These are phyloP conservation scores for Gallinago stenura DNA, from an alignment of 2,797 vertebrate genomes.

Conservation along the genomic window DNA sequence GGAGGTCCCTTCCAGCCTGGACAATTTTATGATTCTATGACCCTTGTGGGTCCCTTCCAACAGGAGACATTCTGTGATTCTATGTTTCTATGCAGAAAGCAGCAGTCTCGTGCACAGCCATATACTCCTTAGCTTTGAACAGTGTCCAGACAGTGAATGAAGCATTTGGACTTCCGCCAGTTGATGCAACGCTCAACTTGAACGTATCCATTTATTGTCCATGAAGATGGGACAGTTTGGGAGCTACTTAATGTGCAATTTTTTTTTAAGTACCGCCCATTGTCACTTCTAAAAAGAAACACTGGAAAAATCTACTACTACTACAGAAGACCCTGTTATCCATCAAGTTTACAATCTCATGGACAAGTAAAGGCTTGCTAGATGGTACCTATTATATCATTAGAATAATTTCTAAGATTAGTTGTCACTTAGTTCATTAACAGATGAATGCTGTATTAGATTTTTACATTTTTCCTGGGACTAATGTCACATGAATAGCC, in stretches of 20 bases:
- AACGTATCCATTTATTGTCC: background rate
- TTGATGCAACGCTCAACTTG: background rate
- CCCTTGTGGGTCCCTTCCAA: background rate
- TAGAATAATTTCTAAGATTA: background rate
- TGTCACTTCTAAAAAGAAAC: background rate
- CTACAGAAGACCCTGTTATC: background rate
- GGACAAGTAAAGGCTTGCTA: background rate
- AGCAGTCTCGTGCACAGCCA: background rate
- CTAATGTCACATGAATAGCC: background rate
- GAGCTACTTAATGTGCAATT: background rate
- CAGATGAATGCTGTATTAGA: background rate
- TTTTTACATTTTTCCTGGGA: background rate
- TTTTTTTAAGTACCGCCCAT: rapidly evolving
- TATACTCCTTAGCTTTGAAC: background rate
- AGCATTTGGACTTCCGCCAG: background rate
- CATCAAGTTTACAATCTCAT: background rate
- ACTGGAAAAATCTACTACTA: background rate
- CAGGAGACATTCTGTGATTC: background rate
- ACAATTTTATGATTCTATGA: too few relatives aligned
- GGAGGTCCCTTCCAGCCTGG: too few relatives aligned
- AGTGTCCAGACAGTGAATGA: background rate
- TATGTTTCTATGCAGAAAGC: background rate
- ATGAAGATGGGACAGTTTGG: background rate
- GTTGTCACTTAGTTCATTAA: background rate
- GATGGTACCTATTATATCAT: background rate